Evolutionary conservation across 2,888 invertebrate genomes (phyloP).

Genomic region (Sinhomidia bicolor): DNA sequence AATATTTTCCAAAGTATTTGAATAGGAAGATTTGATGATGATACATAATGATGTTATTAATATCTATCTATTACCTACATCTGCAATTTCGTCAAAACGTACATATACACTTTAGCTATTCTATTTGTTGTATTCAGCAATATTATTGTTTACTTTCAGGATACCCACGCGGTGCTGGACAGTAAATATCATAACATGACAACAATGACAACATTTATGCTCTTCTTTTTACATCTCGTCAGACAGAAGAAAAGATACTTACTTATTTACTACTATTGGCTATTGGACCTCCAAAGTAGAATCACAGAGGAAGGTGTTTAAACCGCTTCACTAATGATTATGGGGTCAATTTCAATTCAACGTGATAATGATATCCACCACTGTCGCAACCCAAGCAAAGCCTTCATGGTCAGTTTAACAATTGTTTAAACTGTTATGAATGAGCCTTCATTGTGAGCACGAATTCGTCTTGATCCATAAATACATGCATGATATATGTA

Average conservation of each 20-base stretch:
- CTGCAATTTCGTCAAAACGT: too few relatives aligned
- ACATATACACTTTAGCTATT: too few relatives aligned
- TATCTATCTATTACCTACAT: too few relatives aligned
- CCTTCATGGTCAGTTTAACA: neutral
- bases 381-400: neutral
- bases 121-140: neutral
- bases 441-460: neutral
- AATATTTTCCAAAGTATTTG: too few relatives aligned
- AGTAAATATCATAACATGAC: conserved; percentile 36
- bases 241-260: neutral
- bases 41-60: neutral
- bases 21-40: conserved; percentile 13
- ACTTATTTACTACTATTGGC: too few relatives aligned
- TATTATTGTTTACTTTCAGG: conserved; percentile 5
- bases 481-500: too few relatives aligned
- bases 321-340: conserved; percentile 48
- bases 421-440: neutral
- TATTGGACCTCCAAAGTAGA: conserved; percentile 56
- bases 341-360: conserved; percentile 34
- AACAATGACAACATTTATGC: neutral
- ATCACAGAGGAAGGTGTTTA: conserved; percentile 53
- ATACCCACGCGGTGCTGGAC: conserved; percentile 1
- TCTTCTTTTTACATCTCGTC: neutral
- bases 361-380: neutral
- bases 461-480: neutral